Evolutionary conservation across 2,797 vertebrate species (phyloP).

Genomic region (Parambassis ranga): DNA sequence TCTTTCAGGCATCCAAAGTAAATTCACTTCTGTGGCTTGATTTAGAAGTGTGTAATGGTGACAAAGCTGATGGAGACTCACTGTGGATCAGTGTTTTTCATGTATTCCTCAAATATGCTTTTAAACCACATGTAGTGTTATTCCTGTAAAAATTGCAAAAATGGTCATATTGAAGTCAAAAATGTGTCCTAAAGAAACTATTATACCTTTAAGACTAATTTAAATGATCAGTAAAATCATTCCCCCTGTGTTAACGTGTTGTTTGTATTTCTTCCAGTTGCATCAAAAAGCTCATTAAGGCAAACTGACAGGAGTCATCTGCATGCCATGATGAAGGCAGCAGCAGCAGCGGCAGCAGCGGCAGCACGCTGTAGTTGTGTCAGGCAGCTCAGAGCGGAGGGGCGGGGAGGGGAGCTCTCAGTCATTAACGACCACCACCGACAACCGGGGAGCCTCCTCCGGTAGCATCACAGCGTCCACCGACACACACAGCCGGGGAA

Average conservation of each 20-base stretch:
- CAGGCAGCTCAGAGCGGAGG: slow-evolving; percentile 41
- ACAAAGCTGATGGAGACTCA: no score
- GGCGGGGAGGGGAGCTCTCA: slow-evolving; percentile 61
- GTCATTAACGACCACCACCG: slow-evolving; percentile 70
- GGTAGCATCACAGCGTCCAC: slow-evolving; percentile 37
- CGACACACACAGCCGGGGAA: slow-evolving; percentile 73
- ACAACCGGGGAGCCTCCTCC: slow-evolving; percentile 57
- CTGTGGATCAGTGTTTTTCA: no score
- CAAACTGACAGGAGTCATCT: slow-evolving; percentile 35
- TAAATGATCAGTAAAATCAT: no score
- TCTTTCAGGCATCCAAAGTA: no score
- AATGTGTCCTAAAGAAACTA: background rate
- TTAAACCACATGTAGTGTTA: no score
- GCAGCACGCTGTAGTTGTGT: slow-evolving; percentile 25
- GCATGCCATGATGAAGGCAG: slow-evolving; percentile 37
- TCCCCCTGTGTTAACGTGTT: no score
- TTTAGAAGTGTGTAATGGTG: no score
- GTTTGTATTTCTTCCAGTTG: background rate
- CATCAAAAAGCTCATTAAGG: background rate
- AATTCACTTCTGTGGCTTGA: no score
- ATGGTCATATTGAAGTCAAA: no score
- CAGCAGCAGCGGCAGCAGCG: slow-evolving; percentile 23
- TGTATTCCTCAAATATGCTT: no score
- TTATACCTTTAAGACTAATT: no score
- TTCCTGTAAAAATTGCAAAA: no score